A percentile compares a stretch with the other conserved stretches of the same genome.
These are phyloP conservation scores for Trachelipus rathkii DNA, from an alignment of 1,140 invertebrate genomes.

Conservation along the genomic window DNA sequence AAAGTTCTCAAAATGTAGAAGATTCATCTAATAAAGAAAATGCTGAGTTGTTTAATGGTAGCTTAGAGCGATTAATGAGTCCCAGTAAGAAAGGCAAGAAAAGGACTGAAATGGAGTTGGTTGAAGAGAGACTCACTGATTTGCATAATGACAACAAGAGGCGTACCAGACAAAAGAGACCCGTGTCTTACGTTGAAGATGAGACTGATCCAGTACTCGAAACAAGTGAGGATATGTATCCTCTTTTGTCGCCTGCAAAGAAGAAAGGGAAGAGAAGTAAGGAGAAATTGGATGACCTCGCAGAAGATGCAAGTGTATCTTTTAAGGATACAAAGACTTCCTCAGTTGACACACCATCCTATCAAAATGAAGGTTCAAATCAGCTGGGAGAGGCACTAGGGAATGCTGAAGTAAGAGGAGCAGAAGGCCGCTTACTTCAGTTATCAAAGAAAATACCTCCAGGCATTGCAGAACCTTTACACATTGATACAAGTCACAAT, in stretches of 20 bases:
- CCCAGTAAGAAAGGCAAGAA: background rate
- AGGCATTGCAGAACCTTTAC: slow-evolving; percentile 30
- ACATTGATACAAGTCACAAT: slow-evolving; percentile 30
- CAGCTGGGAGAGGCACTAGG: too few relatives aligned
- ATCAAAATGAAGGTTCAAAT: too few relatives aligned
- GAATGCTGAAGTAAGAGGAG: too few relatives aligned
- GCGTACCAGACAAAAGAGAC: slow-evolving; percentile 39
- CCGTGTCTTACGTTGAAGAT: slow-evolving; percentile 44
- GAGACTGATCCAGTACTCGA: slow-evolving; percentile 44
- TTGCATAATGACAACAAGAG: slow-evolving; percentile 30
- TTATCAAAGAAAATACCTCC: background rate
- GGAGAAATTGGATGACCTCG: background rate
- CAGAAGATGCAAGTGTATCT: too few relatives aligned
- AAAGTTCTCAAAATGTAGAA: background rate
- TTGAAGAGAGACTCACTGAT: background rate
- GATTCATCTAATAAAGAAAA: background rate
- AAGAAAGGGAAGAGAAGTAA: slow-evolving; percentile 36
- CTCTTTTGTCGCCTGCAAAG: slow-evolving; percentile 30
- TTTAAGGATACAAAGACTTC: too few relatives aligned
- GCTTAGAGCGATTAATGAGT: background rate
- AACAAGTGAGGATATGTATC: slow-evolving; percentile 40
- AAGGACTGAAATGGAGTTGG: background rate
- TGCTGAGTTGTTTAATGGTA: background rate
- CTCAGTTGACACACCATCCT: too few relatives aligned
- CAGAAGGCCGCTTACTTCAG: background rate